Evolutionary conservation across 2,888 invertebrate genomes (phyloP).

Genomic region (Epiperipatus broadwayi): DNA sequence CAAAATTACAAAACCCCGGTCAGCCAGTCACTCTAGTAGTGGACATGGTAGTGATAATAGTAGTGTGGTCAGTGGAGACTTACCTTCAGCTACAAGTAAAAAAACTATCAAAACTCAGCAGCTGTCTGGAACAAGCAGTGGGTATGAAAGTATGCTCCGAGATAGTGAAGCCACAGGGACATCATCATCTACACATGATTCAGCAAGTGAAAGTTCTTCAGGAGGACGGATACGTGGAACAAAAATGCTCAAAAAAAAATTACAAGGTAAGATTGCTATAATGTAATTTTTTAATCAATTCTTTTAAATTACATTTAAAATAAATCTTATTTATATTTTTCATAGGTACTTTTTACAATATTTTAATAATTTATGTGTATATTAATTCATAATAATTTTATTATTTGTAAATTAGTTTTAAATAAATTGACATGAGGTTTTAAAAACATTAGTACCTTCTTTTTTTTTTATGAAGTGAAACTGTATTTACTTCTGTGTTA

Average conservation of each 20-base stretch:
- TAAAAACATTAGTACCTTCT: too few relatives aligned
- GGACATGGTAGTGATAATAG: conserved; percentile 28
- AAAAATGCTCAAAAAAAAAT: conserved; percentile 20
- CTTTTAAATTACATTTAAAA: neutral
- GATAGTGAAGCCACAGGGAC: conserved; percentile 67
- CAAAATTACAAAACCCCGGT: conserved; percentile 26
- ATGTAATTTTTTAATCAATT: neutral
- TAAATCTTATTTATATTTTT: too few relatives aligned
- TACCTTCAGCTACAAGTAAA: too few relatives aligned
- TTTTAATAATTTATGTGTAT: too few relatives aligned
- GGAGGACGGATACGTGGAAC: conserved; percentile 21
- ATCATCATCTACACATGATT: conserved; percentile 44
- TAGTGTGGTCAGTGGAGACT: conserved; percentile 18
- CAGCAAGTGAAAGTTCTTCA: conserved; percentile 25
- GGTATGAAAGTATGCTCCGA: conserved; percentile 72
- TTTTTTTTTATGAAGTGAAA: too few relatives aligned
- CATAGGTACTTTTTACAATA: too few relatives aligned
- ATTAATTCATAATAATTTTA: too few relatives aligned
- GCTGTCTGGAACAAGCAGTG: conserved; percentile 46
- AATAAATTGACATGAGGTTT: too few relatives aligned
- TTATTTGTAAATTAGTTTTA: too few relatives aligned
- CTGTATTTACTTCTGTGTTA: too few relatives aligned
- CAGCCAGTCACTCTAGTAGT: conserved; percentile 27
- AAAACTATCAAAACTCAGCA: conserved; percentile 16
- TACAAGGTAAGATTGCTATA: conserved; percentile 12